phyloP scores from a whole-genome alignment of 2,797 vertebrate species.

The Miichthys miiuy region DNA sequence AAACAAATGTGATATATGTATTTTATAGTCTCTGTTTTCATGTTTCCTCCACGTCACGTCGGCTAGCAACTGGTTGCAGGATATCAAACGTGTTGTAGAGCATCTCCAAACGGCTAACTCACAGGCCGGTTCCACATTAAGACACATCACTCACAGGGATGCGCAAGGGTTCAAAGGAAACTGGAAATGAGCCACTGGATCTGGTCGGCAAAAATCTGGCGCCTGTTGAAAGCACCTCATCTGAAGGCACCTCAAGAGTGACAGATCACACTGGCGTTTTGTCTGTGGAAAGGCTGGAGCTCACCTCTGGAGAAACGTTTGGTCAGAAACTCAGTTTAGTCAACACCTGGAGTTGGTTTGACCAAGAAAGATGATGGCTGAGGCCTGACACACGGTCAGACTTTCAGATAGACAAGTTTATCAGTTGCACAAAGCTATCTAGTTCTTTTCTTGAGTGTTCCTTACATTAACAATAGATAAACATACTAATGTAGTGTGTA shows the following conservation, averaged over 20 bases:
- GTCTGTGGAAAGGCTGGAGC: background rate
- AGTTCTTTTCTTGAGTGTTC: background rate
- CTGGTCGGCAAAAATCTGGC: conserved; percentile 50
- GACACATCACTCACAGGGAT: conserved; percentile 53
- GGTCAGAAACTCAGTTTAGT: background rate
- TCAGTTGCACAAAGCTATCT: background rate
- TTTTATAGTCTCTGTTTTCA: conserved; percentile 2
- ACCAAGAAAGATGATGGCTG: background rate
- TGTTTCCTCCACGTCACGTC: background rate
- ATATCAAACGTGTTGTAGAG: conserved; percentile 15
- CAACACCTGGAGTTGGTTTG: conserved; percentile 13
- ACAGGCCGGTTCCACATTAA: conserved; percentile 30
- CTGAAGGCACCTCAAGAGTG: conserved; percentile 62
- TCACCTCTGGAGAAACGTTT: conserved; percentile 24
- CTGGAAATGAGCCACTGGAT: conserved; percentile 59
- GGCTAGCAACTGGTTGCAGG: conserved; percentile 8
- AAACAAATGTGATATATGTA: conserved; percentile 11
- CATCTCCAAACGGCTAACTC: conserved; percentile 6
- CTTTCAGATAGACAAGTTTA: background rate
- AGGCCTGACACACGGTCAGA: background rate
- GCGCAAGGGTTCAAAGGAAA: conserved; percentile 36
- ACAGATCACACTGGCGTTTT: conserved; percentile 38
- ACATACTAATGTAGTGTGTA: background rate
- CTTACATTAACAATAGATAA: background rate
- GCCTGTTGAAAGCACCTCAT: conserved; percentile 52